Percentiles rank a stretch among this genome's conserved stretches.
Evolutionary conservation across 2,888 invertebrate species (phyloP).

Genomic region (Synergus japonicus): DNA sequence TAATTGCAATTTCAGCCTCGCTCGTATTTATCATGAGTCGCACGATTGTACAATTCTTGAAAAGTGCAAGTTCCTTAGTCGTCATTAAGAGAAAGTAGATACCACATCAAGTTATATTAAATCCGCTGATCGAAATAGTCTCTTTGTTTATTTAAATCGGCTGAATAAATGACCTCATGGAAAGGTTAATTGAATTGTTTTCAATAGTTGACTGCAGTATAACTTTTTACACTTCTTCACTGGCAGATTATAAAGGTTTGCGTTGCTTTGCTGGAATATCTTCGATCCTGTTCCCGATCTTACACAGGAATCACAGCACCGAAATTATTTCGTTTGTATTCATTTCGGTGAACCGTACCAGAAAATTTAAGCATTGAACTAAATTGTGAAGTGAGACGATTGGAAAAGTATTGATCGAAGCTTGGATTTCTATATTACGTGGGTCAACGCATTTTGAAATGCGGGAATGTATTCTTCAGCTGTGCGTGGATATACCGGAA

Average conservation of each 20-base stretch:
- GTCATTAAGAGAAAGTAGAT: too few species aligned
- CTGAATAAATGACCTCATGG: neutral
- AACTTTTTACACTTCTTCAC: neutral
- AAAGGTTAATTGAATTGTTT: slow-evolving; percentile 1
- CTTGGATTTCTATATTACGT: slow-evolving; percentile 5
- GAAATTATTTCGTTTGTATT: too few species aligned
- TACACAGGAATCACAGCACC: too few species aligned
- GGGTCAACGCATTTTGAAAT: slow-evolving; percentile 34
- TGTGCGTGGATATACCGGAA: slow-evolving; percentile 31
- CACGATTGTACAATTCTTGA: neutral
- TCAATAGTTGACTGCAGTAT: neutral
- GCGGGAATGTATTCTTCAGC: slow-evolving; percentile 30
- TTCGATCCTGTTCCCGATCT: too few species aligned
- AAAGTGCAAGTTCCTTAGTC: slow-evolving; percentile 1
- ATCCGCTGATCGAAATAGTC: neutral
- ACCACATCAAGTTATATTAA: neutral
- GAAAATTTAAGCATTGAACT: neutral
- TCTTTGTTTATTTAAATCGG: neutral
- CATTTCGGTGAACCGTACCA: too few species aligned
- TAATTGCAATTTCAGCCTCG: too few species aligned
- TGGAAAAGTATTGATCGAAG: slow-evolving; percentile 10
- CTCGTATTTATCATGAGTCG: too few species aligned
- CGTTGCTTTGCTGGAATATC: neutral
- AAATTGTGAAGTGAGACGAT: neutral
- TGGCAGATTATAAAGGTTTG: neutral